Percentiles rank a stretch among this genome's conserved stretches.
Evolutionary conservation across 2,113 vertebrate species (phyloP).

Genomic region (Pionites leucogaster): DNA sequence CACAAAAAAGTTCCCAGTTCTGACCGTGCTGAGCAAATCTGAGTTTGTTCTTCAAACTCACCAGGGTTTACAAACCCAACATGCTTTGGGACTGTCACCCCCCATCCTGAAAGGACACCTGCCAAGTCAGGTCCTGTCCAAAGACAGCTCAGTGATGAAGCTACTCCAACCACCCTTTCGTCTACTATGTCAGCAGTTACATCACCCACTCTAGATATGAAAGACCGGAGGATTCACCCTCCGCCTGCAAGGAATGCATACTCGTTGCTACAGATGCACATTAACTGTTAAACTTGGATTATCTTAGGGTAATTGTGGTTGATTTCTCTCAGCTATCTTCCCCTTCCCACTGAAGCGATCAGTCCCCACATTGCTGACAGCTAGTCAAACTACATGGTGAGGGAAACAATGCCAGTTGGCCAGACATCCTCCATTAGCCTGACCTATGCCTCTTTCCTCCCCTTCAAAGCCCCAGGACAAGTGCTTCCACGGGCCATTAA

Average conservation of each 20-base stretch:
- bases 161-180: background rate
- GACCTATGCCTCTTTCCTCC: accelerated
- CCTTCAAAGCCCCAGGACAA: background rate
- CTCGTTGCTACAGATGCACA: accelerated
- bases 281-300: background rate
- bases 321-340: background rate
- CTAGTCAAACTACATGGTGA: accelerated
- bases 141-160: background rate
- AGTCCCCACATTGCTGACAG: background rate
- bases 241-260: background rate
- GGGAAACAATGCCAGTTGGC: background rate
- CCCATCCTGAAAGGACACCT: background rate
- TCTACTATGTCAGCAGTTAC: background rate
- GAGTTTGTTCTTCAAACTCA: background rate
- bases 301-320: background rate
- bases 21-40: background rate
- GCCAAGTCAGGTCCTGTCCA: accelerated
- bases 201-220: background rate
- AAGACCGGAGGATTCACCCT: background rate
- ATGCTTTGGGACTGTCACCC: background rate
- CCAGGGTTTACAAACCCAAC: background rate
- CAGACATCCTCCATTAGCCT: too few relatives aligned
- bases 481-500: background rate
- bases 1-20: background rate
- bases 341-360: background rate